These are phyloP conservation scores for Periparus ater DNA, from an alignment of 2,797 vertebrate genomes.

Conservation along the genomic window DNA sequence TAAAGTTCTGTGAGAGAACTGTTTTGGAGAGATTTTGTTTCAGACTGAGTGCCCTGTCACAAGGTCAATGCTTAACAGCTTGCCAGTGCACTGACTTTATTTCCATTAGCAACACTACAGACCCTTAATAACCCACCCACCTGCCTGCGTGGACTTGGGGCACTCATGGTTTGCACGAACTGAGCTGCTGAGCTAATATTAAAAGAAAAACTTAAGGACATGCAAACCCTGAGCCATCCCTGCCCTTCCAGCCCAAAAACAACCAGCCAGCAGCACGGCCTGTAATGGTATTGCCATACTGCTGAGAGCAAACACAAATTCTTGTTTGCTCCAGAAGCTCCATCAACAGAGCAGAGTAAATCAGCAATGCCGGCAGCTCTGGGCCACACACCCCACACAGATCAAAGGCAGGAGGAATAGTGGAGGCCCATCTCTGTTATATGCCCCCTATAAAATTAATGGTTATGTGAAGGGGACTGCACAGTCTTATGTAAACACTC, in stretches of 20 bases:
- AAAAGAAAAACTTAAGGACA: background rate
- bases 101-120: slow-evolving; percentile 21
- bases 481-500: slow-evolving; percentile 39
- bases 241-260: background rate
- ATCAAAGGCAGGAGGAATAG: slow-evolving; percentile 45
- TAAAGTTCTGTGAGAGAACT: slow-evolving; percentile 1
- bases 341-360: background rate
- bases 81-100: slow-evolving; percentile 19
- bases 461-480: background rate
- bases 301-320: background rate
- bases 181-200: background rate
- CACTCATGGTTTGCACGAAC: background rate
- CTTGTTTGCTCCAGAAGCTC: slow-evolving; percentile 15
- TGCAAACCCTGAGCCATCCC: background rate
- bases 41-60: slow-evolving; percentile 16
- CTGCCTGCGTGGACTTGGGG: background rate
- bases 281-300: background rate
- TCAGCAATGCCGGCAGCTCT: background rate
- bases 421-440: slow-evolving; percentile 18
- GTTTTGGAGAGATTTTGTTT: slow-evolving; percentile 41
- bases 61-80: slow-evolving; percentile 6
- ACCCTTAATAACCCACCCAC: background rate
- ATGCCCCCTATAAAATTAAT: slow-evolving; percentile 57
- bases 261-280: background rate
- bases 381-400: background rate